Conservation (phyloP, 2,113 vertebrate genomes). For the Potamarius usumacintae region DNA sequence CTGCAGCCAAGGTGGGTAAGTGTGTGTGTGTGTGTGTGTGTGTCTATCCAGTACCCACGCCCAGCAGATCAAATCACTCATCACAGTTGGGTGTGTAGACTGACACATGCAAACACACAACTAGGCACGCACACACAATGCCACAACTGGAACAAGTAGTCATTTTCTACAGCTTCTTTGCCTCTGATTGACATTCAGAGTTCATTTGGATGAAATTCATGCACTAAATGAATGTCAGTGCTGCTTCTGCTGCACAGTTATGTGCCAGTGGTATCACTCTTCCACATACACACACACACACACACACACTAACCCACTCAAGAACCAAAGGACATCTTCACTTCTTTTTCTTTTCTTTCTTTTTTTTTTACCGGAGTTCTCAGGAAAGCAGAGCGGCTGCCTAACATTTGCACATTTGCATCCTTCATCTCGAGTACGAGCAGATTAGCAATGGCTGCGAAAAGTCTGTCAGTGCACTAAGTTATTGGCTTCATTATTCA, state of each 20-base stretch:
- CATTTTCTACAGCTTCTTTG: slow-evolving; percentile 15
- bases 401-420: neutral
- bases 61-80: slow-evolving; percentile 69
- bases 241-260: neutral
- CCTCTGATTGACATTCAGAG: slow-evolving; percentile 36
- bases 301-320: neutral
- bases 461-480: slow-evolving; percentile 9
- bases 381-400: neutral
- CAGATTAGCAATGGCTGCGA: slow-evolving; percentile 13
- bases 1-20: slow-evolving; percentile 48
- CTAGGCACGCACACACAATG: slow-evolving; percentile 31
- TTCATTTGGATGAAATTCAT: slow-evolving; percentile 31
- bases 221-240: neutral
- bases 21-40: slow-evolving; percentile 34
- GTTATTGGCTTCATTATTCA: slow-evolving; percentile 22
- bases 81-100: slow-evolving; percentile 61
- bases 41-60: slow-evolving; percentile 56
- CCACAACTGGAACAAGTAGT: slow-evolving; percentile 18
- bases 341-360: neutral
- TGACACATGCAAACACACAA: slow-evolving; percentile 62
- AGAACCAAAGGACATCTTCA: neutral
- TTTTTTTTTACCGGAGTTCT: neutral
- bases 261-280: slow-evolving; percentile 12
- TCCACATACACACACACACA: slow-evolving; percentile 25
- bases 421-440: neutral